phyloP scores from a whole-genome alignment of 2,113 vertebrate species.

The Danionella cerebrum region DNA sequence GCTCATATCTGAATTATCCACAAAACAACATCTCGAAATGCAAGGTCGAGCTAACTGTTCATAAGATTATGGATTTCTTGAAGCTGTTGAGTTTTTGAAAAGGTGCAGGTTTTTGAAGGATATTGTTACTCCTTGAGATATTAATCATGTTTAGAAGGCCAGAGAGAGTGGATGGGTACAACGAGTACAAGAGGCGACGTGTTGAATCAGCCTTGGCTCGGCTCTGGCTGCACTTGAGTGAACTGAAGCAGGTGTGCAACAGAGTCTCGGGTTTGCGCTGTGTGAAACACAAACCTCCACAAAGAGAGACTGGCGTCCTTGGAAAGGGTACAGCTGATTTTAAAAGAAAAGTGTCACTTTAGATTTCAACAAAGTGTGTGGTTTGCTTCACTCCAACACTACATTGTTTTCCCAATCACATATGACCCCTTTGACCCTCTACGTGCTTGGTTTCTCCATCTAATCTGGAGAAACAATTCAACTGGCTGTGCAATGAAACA shows the following conservation, averaged over 20 bases:
- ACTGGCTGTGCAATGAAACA: neutral
- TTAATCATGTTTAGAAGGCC: neutral
- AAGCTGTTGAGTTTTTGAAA: neutral
- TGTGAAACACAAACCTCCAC: constrained; percentile 5
- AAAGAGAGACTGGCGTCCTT: neutral
- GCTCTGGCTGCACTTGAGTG: neutral
- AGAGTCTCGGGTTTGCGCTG: neutral
- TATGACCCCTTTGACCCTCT: neutral
- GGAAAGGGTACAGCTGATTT: neutral
- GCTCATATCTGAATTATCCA: constrained; percentile 20
- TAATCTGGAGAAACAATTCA: too few relatives aligned
- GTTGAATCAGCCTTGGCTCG: neutral
- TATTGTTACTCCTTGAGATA: neutral
- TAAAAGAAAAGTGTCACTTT: constrained; percentile 9
- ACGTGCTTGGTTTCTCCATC: neutral
- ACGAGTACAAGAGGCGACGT: neutral
- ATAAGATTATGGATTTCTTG: neutral
- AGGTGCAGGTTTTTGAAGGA: neutral
- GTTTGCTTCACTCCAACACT: neutral
- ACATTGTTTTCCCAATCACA: neutral
- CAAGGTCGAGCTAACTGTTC: neutral
- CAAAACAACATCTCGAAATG: neutral
- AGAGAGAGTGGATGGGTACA: neutral
- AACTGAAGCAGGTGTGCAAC: constrained; percentile 6
- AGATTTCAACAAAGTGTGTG: constrained; percentile 12